Evolutionary conservation across 2,113 vertebrate species (phyloP).

Genomic region (Ciconia boyciana): DNA sequence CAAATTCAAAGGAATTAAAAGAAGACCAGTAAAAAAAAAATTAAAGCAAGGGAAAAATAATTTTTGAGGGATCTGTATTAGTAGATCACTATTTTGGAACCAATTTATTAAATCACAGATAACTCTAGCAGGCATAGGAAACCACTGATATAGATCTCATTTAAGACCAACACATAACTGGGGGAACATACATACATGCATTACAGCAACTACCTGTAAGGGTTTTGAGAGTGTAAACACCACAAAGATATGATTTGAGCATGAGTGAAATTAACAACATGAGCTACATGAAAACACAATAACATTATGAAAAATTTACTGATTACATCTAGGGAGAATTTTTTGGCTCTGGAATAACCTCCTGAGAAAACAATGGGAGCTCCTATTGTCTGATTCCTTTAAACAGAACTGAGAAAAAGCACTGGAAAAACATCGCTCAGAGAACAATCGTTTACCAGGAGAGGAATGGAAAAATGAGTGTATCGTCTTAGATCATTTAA

Average conservation of each 20-base stretch:
- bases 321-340: slow-evolving; percentile 5
- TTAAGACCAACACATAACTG: neutral
- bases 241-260: neutral
- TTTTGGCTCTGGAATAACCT: neutral
- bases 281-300: neutral
- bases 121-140: neutral
- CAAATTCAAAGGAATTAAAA: neutral
- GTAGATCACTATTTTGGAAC: neutral
- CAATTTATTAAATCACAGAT: neutral
- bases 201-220: neutral
- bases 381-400: slow-evolving; percentile 4
- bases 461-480: slow-evolving; percentile 9
- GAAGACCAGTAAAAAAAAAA: neutral
- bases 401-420: slow-evolving; percentile 20
- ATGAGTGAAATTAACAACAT: neutral
- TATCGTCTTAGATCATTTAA: slow-evolving; percentile 9
- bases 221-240: neutral
- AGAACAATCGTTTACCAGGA: neutral
- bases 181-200: neutral
- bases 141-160: neutral
- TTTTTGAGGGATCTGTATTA: neutral
- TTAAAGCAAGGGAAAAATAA: neutral
- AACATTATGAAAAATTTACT: neutral
- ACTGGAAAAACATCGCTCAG: slow-evolving; percentile 30
- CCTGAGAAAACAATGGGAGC: slow-evolving; percentile 34